Base-by-base conservation (phyloP, 2,113 vertebrate genomes). In the Diadophis punctatus region DNA sequence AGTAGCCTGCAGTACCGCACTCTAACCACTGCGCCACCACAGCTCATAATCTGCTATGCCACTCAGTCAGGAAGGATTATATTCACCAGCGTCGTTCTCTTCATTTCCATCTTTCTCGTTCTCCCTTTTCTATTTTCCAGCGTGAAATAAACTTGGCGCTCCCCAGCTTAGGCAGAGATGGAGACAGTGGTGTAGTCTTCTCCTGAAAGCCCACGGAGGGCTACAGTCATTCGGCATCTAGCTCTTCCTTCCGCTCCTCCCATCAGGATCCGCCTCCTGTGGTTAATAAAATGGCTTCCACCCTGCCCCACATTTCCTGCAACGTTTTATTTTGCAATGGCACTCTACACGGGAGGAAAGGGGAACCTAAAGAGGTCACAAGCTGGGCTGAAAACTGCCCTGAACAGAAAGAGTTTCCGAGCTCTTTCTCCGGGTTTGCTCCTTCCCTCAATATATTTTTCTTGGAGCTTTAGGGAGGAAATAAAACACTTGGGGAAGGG, bases 101-200 rank as follows among this genome's bases (percentile, higher is more conserved):
- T 8, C 93, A 94, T 95, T 95, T 18, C 56, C 52, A 1, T 39
- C 58, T 39, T 49, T 56, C 91, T 91, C 63, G n/a, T 48, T 4
- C 58, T 94, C 93, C 95, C 92, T 94, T 80, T 94, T 95, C 95
- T 96, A 34, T 97, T 96, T 96, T 96, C 91, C 95, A 97, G 96
- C 93, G 0, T 95, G 93, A 97, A 89, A 94, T 94, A 96, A 93
- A 90, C 27, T 58, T 30, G 23, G 86, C 94, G 90, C 95, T 95
- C 56, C 95, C 88, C 1, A 48, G 48, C 91, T 94, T 95, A 95
- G 95, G 96, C 95, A 94, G 93, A 96, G 94, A 92, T 93, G 95
- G 93, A 95, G 93, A 94, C 86, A 95, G 52, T 88, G 52, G 85
- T 51, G 89, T 63, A 92, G 96, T 91, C 34, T 90, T 68, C 27